Percentiles rank a stretch among this genome's conserved stretches.
Evolutionary conservation across 2,888 invertebrate genomes (phyloP).

Genomic region (Lithophane semibrunnea): DNA sequence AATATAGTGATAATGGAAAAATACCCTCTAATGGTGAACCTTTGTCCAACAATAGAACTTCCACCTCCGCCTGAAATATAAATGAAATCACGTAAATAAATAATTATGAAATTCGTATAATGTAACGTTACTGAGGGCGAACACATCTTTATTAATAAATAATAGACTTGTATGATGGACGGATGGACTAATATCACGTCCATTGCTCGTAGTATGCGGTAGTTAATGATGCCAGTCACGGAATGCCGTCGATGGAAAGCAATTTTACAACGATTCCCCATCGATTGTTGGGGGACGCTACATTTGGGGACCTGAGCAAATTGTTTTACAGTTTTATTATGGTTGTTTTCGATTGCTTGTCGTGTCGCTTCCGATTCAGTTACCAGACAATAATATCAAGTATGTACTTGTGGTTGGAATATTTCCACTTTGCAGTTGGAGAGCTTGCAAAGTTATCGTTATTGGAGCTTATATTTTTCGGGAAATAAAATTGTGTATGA

Average conservation of each 20-base stretch:
- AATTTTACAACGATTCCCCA: conserved; percentile 64
- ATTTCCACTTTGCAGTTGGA: not conserved
- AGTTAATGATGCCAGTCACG: conserved; percentile 74
- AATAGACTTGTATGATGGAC: conserved; percentile 51
- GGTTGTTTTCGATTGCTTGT: conserved; percentile 34
- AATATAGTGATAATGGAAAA: conserved; percentile 54
- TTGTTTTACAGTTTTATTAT: conserved; percentile 64
- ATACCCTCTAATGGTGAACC: conserved; percentile 55
- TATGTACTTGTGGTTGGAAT: not conserved
- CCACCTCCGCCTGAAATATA: conserved; percentile 54
- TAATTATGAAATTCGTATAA: conserved; percentile 55
- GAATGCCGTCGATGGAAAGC: conserved; percentile 66
- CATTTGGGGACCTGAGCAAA: conserved; percentile 49
- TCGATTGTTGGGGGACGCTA: conserved; percentile 62
- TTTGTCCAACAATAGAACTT: conserved; percentile 51
- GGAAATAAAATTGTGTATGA: not conserved
- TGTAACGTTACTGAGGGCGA: conserved; percentile 38
- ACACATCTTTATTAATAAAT: conserved; percentile 60
- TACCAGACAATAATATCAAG: conserved; percentile 20
- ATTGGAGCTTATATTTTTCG: not conserved
- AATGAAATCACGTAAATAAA: conserved; percentile 61
- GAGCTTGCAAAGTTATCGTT: not conserved
- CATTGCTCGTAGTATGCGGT: conserved; percentile 48
- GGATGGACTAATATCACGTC: conserved; percentile 37
- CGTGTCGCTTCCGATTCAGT: conserved; percentile 32